phyloP scores from a whole-genome alignment of 2,797 vertebrate genomes.

The Clarias fuscus region DNA sequence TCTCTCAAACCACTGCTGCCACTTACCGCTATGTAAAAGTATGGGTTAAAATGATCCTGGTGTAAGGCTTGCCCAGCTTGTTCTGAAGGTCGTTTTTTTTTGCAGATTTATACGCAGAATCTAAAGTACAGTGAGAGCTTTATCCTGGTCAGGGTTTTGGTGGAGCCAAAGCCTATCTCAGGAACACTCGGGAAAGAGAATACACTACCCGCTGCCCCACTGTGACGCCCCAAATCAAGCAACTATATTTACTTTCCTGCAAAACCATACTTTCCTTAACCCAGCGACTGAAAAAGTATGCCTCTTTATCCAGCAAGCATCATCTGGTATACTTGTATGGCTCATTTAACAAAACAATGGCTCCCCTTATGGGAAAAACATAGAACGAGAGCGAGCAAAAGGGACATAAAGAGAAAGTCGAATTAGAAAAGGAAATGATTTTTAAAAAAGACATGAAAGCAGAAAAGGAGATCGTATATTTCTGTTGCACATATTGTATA shows the following conservation, averaged over 20 bases:
- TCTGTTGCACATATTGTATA: slow-evolving; percentile 9
- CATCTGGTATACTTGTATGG: slow-evolving; percentile 64
- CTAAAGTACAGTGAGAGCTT: neutral
- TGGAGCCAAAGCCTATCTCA: neutral
- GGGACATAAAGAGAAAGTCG: slow-evolving; percentile 2
- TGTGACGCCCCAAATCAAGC: neutral
- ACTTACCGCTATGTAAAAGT: neutral
- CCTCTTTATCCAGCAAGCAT: slow-evolving; percentile 63
- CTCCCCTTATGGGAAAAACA: slow-evolving; percentile 2
- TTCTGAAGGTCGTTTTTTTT: neutral
- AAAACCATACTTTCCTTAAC: neutral
- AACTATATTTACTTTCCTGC: neutral
- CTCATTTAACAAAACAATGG: slow-evolving; percentile 60
- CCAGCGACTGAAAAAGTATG: neutral
- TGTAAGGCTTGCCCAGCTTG: neutral
- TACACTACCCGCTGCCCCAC: neutral
- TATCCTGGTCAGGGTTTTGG: neutral
- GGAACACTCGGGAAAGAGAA: neutral
- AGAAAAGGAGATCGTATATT: neutral
- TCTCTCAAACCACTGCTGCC: neutral
- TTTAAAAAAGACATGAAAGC: neutral
- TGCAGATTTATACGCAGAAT: neutral
- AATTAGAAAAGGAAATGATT: neutral
- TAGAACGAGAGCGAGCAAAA: slow-evolving; percentile 19
- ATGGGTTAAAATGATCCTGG: neutral